Evolutionary conservation across 2,113 vertebrate species (phyloP).

Genomic region (Agapornis roseicollis): DNA sequence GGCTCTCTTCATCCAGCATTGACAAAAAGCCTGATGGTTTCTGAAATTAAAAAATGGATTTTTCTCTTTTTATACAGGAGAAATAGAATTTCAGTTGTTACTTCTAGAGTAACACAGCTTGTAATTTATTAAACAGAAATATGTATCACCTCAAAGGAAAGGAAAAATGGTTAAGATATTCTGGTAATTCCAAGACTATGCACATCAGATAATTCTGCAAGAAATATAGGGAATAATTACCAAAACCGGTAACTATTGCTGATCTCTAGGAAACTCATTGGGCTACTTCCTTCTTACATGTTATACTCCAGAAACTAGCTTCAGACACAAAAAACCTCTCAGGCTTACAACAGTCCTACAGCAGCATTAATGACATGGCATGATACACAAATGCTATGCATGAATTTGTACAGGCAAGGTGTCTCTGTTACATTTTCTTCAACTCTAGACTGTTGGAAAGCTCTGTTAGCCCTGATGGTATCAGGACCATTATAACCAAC

Average conservation of each 20-base stretch:
- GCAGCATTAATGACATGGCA: fast-evolving
- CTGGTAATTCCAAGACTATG: not conserved
- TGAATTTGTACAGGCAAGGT: fast-evolving
- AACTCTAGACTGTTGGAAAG: not conserved
- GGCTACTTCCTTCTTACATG: not conserved
- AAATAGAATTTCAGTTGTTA: not conserved
- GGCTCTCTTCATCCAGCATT: slow-evolving; percentile 91
- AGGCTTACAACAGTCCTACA: not conserved
- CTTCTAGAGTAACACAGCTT: not conserved
- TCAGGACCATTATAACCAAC: not conserved
- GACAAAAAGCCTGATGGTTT: slow-evolving; percentile 90
- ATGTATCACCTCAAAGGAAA: not conserved
- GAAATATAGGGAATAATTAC: not conserved
- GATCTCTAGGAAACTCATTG: not conserved
- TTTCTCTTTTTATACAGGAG: not conserved
- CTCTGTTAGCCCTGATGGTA: not conserved
- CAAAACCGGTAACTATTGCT: not conserved
- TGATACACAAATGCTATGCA: fast-evolving
- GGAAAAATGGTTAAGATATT: not conserved
- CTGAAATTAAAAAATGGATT: slow-evolving; percentile 67
- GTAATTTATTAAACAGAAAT: not conserved
- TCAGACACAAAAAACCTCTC: not conserved
- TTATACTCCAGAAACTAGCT: not conserved
- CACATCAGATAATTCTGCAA: not conserved
- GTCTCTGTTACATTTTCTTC: not conserved